These are phyloP conservation scores for Etheostoma spectabile DNA, from an alignment of 2,113 vertebrate genomes.

Conservation along the genomic window DNA sequence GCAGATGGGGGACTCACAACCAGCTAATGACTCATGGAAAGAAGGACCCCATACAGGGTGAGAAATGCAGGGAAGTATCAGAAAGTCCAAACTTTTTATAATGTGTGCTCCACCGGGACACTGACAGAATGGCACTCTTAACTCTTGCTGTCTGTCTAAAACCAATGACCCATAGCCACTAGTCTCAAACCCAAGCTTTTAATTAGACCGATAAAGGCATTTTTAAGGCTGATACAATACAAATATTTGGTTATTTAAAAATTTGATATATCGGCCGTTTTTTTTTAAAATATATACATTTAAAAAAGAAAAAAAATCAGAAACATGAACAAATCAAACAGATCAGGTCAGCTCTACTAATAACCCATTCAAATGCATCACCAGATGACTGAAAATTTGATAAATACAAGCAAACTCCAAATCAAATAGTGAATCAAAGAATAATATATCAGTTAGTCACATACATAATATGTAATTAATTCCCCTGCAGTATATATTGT, in stretches of 20 bases:
- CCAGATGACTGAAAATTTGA: neutral
- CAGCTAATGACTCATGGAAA: constrained; percentile 65
- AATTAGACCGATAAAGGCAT: neutral
- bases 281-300: too few species aligned
- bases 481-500: too few species aligned
- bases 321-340: too few species aligned
- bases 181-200: constrained; percentile 7
- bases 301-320: too few species aligned
- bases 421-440: too few species aligned
- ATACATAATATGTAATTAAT: neutral
- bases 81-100: constrained; percentile 59
- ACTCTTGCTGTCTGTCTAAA: constrained; percentile 56
- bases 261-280: too few species aligned
- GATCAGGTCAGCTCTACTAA: too few species aligned
- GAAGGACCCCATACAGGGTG: constrained; percentile 64
- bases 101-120: constrained; percentile 50
- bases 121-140: constrained; percentile 20
- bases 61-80: constrained; percentile 59
- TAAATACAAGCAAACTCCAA: neutral
- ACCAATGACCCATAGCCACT: constrained; percentile 52
- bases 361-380: neutral
- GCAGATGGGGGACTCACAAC: constrained; percentile 70
- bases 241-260: too few species aligned
- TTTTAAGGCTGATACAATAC: too few species aligned
- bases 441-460: neutral